Evolutionary conservation across 2,888 invertebrate species (phyloP), one percentile per base, ranked within the genome.

Genomic region (Mythimna pallens): DNA sequence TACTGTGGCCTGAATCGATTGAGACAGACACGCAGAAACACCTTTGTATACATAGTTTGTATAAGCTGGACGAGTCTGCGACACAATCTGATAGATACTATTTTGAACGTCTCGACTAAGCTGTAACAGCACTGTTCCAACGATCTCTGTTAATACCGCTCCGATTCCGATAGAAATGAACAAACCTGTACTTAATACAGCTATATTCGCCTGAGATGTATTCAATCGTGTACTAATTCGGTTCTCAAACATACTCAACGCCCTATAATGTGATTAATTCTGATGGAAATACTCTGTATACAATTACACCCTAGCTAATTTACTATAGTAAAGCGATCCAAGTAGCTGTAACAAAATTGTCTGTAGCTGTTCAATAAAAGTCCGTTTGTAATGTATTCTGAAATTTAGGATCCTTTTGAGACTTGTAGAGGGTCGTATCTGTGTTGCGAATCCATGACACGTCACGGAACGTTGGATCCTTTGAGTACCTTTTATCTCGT

Each of bases 1-100:
- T 70, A 73, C 59, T 54, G 52, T 67, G 34, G 64, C 67, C 62
- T 50, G 73, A 73, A 81, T 81, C 67, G 61, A 80, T 83, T 52
- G 67, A 83, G 67, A 70, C 62, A 80, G 64, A 61, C 65, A 70
- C 65, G 54, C 30, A 73, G 59, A 50, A 59, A 65, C 58, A 71
- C 57, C 55, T 67, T 70, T 57, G 36, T 36, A 36, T 36, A 59
- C 43, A 59, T 68, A 66, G 70, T 58, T 68, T 59, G 62, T 68
- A 55, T 55, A 79, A 69, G 47, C 65, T 65, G 47, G 43, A 50
- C 65, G 62, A 78, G 67, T 78, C 69, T 68, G 83, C 73, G 73
- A 79, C 70, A 83, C 50, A 61, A 59, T 65, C 62, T 73, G 83
- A 82, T 70, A 73, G 83, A 82, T 70, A 78, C 68, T 81, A 81